A percentile compares a stretch with the other conserved stretches of the same genome.
phyloP scores from a whole-genome alignment of 2,797 vertebrate genomes.

The Betta splendens region DNA sequence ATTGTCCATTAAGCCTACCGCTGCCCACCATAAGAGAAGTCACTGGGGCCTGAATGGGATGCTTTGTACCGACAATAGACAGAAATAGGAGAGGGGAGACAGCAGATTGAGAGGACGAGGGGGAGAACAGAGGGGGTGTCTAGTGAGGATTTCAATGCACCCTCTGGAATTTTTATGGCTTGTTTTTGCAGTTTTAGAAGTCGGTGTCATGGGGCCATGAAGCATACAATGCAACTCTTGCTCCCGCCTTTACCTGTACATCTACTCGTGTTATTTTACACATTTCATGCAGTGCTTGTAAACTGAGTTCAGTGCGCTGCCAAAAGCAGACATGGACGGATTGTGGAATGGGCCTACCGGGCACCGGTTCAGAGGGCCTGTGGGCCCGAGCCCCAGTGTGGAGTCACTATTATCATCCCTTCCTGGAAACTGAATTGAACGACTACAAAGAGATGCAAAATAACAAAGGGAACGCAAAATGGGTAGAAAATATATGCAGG shows the following conservation, averaged over 20 bases:
- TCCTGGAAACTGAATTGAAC: neutral
- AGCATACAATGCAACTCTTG: conserved; percentile 46
- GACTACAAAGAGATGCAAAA: neutral
- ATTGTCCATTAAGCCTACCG: conserved; percentile 85
- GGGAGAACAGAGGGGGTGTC: conserved; percentile 41
- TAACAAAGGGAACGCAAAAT: too few species aligned
- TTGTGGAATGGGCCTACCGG: neutral
- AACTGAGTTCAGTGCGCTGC: neutral
- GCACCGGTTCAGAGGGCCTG: neutral
- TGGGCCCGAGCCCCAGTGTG: too few species aligned
- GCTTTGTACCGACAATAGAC: conserved; percentile 84
- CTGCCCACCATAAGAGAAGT: conserved; percentile 83
- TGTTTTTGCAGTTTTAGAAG: conserved; percentile 79
- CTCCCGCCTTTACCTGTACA: conserved; percentile 7
- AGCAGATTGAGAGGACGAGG: conserved; percentile 28
- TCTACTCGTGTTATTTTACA: neutral
- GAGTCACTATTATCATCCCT: neutral
- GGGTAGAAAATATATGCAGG: too few species aligned
- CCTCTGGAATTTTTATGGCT: conserved; percentile 85
- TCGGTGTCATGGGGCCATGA: conserved; percentile 52
- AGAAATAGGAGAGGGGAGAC: conserved; percentile 67
- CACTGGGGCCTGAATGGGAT: conserved; percentile 85
- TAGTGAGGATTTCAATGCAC: conserved; percentile 72
- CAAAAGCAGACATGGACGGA: neutral
- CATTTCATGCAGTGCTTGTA: neutral